These are phyloP conservation scores for Asbolus verrucosus DNA, from an alignment of 1,140 invertebrate species.

Conservation along the genomic window DNA sequence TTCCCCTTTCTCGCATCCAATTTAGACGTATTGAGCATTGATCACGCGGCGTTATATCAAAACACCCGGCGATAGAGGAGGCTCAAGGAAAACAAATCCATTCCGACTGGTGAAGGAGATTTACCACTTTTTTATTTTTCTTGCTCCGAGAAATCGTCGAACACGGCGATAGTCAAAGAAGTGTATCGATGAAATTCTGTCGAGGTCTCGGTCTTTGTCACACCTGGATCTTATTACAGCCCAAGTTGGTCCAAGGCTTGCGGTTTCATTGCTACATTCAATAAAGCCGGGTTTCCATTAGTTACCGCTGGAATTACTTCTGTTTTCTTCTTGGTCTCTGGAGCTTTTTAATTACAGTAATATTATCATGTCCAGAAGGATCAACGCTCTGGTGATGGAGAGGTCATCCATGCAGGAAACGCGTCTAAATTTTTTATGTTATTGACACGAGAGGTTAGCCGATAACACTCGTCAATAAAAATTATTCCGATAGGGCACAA, in stretches of 20 bases:
- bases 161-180: no score
- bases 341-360: constrained; percentile 23
- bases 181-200: no score
- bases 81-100: background rate
- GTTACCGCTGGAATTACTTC: constrained; percentile 11
- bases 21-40: background rate
- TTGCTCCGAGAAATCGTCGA: no score
- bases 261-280: constrained; percentile 3
- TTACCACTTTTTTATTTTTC: no score
- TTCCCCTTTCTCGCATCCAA: background rate
- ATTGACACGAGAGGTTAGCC: no score
- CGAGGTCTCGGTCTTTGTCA: constrained; percentile 1
- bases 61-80: background rate
- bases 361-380: constrained; percentile 9
- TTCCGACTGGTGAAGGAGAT: background rate
- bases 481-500: no score
- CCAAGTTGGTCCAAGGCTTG: constrained; percentile 17
- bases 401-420: no score
- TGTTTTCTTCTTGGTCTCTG: constrained; percentile 1
- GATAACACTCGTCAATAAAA: no score
- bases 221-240: constrained; percentile 5
- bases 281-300: constrained; percentile 4
- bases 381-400: constrained; percentile 6
- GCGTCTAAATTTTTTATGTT: no score
- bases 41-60: background rate